Percentiles rank a stretch among this genome's conserved stretches.
Conservation (phyloP, 2,113 vertebrate genomes). For the Pseudois nayaur region DNA sequence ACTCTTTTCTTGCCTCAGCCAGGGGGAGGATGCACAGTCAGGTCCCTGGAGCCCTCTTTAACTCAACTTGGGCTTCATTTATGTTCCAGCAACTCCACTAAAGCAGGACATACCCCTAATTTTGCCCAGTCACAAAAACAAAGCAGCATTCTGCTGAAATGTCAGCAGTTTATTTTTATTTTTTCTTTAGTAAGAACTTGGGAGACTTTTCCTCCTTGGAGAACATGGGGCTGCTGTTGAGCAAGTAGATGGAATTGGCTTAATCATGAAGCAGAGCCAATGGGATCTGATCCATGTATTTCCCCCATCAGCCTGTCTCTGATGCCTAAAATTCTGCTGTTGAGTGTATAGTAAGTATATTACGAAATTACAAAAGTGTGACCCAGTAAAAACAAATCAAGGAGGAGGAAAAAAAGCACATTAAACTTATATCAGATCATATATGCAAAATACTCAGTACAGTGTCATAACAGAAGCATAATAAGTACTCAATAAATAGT, state of each 20-base stretch:
- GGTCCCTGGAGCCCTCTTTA: slow-evolving; percentile 22
- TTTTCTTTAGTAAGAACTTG: slow-evolving; percentile 17
- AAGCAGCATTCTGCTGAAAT: not conserved
- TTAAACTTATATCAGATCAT: not conserved
- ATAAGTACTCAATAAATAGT: not conserved
- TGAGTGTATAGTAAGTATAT: not conserved
- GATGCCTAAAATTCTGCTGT: not conserved
- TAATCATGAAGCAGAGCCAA: not conserved
- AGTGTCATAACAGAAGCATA: not conserved
- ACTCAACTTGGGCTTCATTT: slow-evolving; percentile 18
- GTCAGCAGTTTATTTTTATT: not conserved
- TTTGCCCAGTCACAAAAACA: slow-evolving; percentile 11
- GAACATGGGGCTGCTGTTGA: not conserved
- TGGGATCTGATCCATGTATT: not conserved
- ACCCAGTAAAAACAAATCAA: not conserved
- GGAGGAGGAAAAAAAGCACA: not conserved
- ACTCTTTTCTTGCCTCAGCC: not conserved
- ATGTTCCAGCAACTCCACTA: not conserved
- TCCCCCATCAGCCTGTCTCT: not conserved
- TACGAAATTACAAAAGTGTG: not conserved
- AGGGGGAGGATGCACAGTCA: slow-evolving; percentile 45
- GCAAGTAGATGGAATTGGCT: not conserved
- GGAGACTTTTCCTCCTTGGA: not conserved
- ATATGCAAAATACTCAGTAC: not conserved
- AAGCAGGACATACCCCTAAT: not conserved